A percentile compares a stretch with the other conserved stretches of the same genome.
Conservation (phyloP, 2,113 vertebrate species). For the Antigone vipio region DNA sequence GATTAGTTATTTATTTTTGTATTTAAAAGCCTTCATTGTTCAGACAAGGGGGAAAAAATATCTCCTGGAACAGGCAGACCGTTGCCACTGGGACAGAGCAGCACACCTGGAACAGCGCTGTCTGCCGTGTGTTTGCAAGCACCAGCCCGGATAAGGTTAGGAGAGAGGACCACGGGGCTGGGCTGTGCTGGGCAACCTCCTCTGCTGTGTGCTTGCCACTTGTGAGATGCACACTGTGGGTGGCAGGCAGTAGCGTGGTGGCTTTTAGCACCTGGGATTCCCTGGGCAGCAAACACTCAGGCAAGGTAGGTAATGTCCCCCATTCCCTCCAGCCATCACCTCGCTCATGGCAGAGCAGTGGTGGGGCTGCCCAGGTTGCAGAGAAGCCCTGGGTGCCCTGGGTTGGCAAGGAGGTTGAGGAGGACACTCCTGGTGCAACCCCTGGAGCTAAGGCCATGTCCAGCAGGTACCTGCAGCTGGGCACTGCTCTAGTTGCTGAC, state of each 20-base stretch:
- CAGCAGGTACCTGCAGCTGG: neutral
- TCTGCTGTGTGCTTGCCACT: neutral
- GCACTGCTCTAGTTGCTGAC: neutral
- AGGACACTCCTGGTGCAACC: neutral
- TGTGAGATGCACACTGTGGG: fast-evolving
- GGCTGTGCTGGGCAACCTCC: neutral
- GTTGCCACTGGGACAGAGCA: neutral
- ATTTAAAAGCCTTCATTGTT: neutral
- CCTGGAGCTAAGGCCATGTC: neutral
- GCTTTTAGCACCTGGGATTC: neutral
- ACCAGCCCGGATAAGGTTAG: neutral
- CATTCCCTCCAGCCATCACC: neutral
- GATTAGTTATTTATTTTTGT: neutral
- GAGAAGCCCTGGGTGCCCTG: neutral
- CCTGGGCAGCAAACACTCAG: neutral
- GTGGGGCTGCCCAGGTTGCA: neutral
- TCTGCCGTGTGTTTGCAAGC: neutral
- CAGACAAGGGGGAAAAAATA: neutral
- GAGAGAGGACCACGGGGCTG: neutral
- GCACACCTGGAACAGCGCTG: neutral
- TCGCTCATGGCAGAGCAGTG: neutral
- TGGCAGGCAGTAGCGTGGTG: neutral
- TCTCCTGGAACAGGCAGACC: neutral
- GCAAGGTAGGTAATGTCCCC: neutral
- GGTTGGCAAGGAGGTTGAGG: neutral